Evolutionary conservation across 1,140 invertebrate genomes (phyloP), one percentile per base, ranked within the genome.

Genomic region (Aphaenogaster rudis): DNA sequence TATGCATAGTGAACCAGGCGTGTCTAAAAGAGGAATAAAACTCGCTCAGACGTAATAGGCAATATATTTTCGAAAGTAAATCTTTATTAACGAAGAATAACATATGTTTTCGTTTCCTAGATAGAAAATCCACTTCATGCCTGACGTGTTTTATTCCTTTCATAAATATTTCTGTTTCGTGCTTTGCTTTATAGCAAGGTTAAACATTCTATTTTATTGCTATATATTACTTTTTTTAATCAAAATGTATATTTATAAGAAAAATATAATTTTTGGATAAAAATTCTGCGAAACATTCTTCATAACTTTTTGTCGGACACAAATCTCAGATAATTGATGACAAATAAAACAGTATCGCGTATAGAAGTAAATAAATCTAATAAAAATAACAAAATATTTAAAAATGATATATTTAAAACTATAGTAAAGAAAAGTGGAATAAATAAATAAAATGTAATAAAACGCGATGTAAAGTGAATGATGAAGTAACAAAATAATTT

Each of bases 51-150:
- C 17, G 39, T 61, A 50, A 72, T 50, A n/a, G 28, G n/a, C 54
- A 59, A 71, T 81, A 71, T 71, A 45, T 57, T 57, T 33, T 15
- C 3, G 13, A 69, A 57, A 15, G 5, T 57, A 71, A 71, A 71
- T 57, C 33, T 80, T 42, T 59, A 45, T 81, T 57, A 81, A 45
- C 78, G 50, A 69, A 57, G 48, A 64, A 81, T 50, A 64, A 61
- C 57, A 78, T 33, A 50, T 69, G 28, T 54, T 63, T 48, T 64
- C 21, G 21, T 66, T 50, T 79, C 13, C 33, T 39, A 48, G 45
- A 39, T 64, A 21, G 28, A 79, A 50, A 79, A 54, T 64, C 42
- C 9, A 21, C 42, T 79, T 66, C 28, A 63, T 64, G 42, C 17
- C 11, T 39, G 42, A 64, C 28, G 3, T 63, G 42, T 48, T 78